Evolutionary conservation across 1,140 invertebrate species (phyloP), one percentile per base, ranked within the genome.

Genomic region (Ceratitis capitata): DNA sequence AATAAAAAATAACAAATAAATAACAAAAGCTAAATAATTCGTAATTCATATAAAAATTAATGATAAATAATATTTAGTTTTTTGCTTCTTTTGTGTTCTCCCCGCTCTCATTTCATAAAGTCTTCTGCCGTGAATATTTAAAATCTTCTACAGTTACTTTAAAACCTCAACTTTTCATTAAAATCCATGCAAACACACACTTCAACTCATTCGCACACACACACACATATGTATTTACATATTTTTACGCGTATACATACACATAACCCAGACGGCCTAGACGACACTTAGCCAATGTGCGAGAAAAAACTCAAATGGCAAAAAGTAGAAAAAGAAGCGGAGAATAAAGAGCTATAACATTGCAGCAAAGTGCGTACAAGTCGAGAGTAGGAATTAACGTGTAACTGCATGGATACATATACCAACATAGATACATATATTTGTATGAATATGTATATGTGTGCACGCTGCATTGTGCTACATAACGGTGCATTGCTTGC

Each of bases 221-320:
- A 29, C 35, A 51, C 9, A 19, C 2, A 42, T 10, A 74, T 12
- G 42, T 74, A 23, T 45, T 45, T 42, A 14, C 39, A 74, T 78
- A 45, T 14, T 29, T 45, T 78, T 78, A 78, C 42, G n/a, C n/a
- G 69, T 78, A 78, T 78, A 78, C 69, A 78, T 78, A 78, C 69
- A 78, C 69, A 78, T 78, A 78, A 78, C 69, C 69, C 39, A 78
- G 69, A 78, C 69, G 69, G 69, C 69, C 69, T 78, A 78, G 69
- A 78, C 69, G 69, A 45, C 69, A 78, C 69, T 78, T 45, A 45
- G 69, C 69, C 69, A 47, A 78, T 78, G 45, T 78, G 69, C n/a
- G 64, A 32, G 16, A 45, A 45, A 74, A n/a, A 78, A n/a, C n/a
- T n/a, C n/a, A n/a, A n/a, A 45, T 45, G 2, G 32, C 61, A 69